Evolutionary conservation across 2,888 invertebrate species (phyloP), one percentile per base, ranked within the genome.

Genomic region (Drosophila buzzatii): DNA sequence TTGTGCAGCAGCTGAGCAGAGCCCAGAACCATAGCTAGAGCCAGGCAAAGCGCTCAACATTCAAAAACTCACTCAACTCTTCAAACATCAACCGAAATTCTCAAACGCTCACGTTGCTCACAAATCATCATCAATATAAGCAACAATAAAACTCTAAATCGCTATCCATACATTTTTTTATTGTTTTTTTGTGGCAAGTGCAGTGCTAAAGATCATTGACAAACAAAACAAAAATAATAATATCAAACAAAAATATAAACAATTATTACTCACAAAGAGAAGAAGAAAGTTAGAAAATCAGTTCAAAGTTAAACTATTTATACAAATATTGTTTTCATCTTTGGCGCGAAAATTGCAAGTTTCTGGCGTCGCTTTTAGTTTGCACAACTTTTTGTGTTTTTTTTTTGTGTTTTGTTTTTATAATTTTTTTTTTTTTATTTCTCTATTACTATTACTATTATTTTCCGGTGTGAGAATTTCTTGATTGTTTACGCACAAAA

Each of bases 401-500:
- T 55, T 31, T 65, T 73, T 41, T 60, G 52, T 27, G 55, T 18
- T 14, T 58, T 37, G 49, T 47, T 61, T 44, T 45, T 44, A 49
- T 49, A 33, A 49, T 57, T 18, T 14, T 58, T 55, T 62, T 53
- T 52, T 47, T 42, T 35, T 44, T 20, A 14, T 31, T 56, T 31
- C 23, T 42, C 41, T 42, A 18, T 3, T 56, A 39, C n/a, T 55
- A 64, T 47, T 76, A 62, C 44, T 62, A 45, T 63, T 37, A 18
- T 70, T 67, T 62, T 63, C 61, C 57, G 64, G 77, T 72, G 67
- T 72, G 63, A 51, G 35, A 60, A 57, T 80, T 72, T 76, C 69
- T 75, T 70, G 51, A 62, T 70, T 73, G 74, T 69, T 81, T 77
- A 61, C 73, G 70, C 78, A 89, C 76, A 85, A 85, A 90, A 85